Percentiles rank a stretch among this genome's conserved stretches.
phyloP scores from a whole-genome alignment of 2,113 vertebrate species.

The Myodes glareolus region DNA sequence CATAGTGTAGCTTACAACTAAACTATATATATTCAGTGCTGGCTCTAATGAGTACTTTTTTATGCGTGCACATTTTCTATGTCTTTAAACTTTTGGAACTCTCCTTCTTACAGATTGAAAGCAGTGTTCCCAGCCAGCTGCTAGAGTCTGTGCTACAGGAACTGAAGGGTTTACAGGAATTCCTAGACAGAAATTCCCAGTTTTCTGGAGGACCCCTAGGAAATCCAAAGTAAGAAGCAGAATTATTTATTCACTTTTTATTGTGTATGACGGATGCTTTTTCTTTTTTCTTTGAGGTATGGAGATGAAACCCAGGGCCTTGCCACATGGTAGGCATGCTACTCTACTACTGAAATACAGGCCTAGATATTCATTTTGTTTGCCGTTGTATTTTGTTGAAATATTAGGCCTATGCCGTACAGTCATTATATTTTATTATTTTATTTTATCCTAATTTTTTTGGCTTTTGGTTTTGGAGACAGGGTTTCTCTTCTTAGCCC shows the following conservation, averaged over 20 bases:
- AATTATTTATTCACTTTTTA: background rate
- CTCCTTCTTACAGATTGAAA: constrained; percentile 91
- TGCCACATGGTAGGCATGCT: no score
- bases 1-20: background rate
- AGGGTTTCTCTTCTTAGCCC: background rate
- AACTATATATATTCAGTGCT: background rate
- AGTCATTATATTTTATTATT: background rate
- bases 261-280: background rate
- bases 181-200: constrained; percentile 97
- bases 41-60: background rate
- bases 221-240: constrained; percentile 89
- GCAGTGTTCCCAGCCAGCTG: constrained; percentile 89
- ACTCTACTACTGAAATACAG: background rate
- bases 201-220: constrained; percentile 93
- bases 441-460: background rate
- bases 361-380: background rate
- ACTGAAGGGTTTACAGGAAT: constrained; percentile 93
- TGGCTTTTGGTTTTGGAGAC: background rate
- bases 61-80: background rate
- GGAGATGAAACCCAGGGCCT: background rate
- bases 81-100: constrained; percentile 17
- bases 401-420: background rate
- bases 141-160: constrained; percentile 92
- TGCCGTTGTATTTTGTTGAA: background rate
- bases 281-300: background rate